A percentile compares a stretch with the other conserved stretches of the same genome.
These are phyloP conservation scores for Cheilosia scutellata DNA, from an alignment of 2,888 invertebrate genomes.

Conservation along the genomic window DNA sequence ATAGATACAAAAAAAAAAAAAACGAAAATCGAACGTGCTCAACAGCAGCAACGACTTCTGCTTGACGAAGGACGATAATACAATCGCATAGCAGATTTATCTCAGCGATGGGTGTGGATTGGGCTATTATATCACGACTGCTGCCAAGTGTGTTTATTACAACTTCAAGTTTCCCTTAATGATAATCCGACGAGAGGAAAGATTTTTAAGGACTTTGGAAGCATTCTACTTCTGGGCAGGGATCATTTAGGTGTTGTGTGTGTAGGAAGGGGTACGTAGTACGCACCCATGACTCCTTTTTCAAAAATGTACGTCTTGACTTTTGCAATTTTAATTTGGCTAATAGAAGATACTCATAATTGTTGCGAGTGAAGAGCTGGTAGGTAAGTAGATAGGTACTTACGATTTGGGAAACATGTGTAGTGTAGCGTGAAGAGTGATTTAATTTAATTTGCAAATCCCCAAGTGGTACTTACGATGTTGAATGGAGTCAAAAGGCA, in stretches of 20 bases:
- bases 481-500: too few relatives aligned
- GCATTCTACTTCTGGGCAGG: constrained; percentile 6
- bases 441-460: constrained; percentile 41
- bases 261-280: too few relatives aligned
- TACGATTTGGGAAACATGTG: constrained; percentile 27
- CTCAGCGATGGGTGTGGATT: constrained; percentile 5
- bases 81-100: constrained; percentile 33
- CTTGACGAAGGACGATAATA: constrained; percentile 53
- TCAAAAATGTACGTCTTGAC: constrained; percentile 9
- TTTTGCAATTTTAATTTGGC: constrained; percentile 44
- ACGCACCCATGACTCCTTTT: too few relatives aligned
- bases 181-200: constrained; percentile 37
- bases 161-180: constrained; percentile 52
- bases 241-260: constrained; percentile 6
- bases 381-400: neutral
- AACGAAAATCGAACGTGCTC: constrained; percentile 43
- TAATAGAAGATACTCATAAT: constrained; percentile 10
- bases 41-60: constrained; percentile 15
- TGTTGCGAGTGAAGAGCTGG: neutral
- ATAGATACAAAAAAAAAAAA: neutral
- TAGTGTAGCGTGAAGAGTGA: constrained; percentile 10
- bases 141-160: constrained; percentile 35
- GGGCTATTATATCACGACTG: constrained; percentile 30
- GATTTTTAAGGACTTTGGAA: constrained; percentile 31
- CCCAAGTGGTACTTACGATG: constrained; percentile 18